These are phyloP conservation scores for Rhineura floridana DNA, from an alignment of 2,113 vertebrate genomes.

Conservation along the genomic window DNA sequence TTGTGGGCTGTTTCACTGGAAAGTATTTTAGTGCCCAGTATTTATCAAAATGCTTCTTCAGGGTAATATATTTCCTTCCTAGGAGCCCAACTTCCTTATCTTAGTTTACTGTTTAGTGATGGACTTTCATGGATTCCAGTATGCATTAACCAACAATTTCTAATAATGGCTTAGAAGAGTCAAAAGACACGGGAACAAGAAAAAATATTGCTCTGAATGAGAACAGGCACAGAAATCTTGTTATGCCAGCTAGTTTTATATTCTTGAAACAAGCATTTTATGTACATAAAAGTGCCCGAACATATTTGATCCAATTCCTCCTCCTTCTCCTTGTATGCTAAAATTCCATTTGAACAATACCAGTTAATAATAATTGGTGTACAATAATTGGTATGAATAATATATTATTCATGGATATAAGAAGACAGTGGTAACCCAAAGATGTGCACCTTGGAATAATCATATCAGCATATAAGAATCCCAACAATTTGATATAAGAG, in stretches of 20 bases:
- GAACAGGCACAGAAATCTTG: slow-evolving; percentile 37
- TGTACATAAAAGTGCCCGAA: slow-evolving; percentile 27
- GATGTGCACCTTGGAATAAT: not conserved
- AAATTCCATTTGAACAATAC: not conserved
- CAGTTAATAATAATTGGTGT: not conserved
- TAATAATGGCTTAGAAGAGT: slow-evolving; percentile 36
- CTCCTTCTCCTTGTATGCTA: not conserved
- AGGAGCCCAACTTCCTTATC: slow-evolving; percentile 39
- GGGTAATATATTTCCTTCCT: slow-evolving; percentile 34
- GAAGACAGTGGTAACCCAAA: no score
- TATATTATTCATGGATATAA: not conserved
- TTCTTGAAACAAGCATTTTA: slow-evolving; percentile 42
- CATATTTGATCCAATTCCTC: slow-evolving; percentile 31
- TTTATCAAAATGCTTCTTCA: slow-evolving; percentile 42
- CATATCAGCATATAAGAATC: not conserved
- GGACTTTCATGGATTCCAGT: slow-evolving; percentile 28
- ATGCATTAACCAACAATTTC: not conserved
- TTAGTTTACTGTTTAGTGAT: slow-evolving; percentile 31
- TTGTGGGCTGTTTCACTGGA: slow-evolving; percentile 9
- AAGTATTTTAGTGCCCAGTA: slow-evolving; percentile 35
- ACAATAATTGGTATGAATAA: not conserved
- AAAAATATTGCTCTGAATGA: slow-evolving; percentile 39
- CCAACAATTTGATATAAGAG: not conserved
- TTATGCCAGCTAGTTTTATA: slow-evolving; percentile 44
- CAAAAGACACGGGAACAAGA: slow-evolving; percentile 33